A percentile compares a stretch with the other conserved stretches of the same genome.
phyloP scores from a whole-genome alignment of 2,113 vertebrate genomes.

The Mystacornis crossleyi region DNA sequence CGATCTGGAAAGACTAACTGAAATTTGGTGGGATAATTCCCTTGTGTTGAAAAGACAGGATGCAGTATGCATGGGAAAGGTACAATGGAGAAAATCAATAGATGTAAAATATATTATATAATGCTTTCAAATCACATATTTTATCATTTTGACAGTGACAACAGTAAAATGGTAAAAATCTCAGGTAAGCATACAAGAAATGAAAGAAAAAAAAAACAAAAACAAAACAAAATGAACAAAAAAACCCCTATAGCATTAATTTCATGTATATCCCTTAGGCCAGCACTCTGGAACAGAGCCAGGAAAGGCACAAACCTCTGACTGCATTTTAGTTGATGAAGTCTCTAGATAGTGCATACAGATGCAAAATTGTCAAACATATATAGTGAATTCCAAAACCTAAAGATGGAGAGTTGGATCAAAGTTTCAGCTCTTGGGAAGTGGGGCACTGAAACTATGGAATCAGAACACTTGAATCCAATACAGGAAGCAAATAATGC shows the following conservation, averaged over 20 bases:
- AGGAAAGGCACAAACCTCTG: not conserved
- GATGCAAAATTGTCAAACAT: not conserved
- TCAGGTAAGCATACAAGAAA: not conserved
- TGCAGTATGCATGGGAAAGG: slow-evolving; percentile 7
- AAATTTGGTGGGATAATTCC: slow-evolving; percentile 43
- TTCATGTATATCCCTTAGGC: not conserved
- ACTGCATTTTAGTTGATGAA: not conserved
- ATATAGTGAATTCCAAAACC: not conserved
- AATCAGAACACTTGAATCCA: not conserved
- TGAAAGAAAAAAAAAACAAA: too few relatives aligned
- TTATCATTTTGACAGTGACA: not conserved
- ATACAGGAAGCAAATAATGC: not conserved
- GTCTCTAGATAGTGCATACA: not conserved
- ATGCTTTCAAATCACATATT: not conserved
- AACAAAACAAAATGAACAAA: not conserved
- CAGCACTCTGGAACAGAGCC: not conserved
- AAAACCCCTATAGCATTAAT: not conserved
- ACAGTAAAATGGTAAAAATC: not conserved
- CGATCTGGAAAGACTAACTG: slow-evolving; percentile 38
- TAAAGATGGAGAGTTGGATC: not conserved
- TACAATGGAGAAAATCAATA: not conserved
- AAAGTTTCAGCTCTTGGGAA: not conserved
- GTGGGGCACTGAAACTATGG: not conserved
- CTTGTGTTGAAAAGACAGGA: slow-evolving; percentile 38
- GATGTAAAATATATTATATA: not conserved